Evolutionary conservation across 2,113 vertebrate genomes (phyloP).

Genomic region (Orientallactaga bullata): DNA sequence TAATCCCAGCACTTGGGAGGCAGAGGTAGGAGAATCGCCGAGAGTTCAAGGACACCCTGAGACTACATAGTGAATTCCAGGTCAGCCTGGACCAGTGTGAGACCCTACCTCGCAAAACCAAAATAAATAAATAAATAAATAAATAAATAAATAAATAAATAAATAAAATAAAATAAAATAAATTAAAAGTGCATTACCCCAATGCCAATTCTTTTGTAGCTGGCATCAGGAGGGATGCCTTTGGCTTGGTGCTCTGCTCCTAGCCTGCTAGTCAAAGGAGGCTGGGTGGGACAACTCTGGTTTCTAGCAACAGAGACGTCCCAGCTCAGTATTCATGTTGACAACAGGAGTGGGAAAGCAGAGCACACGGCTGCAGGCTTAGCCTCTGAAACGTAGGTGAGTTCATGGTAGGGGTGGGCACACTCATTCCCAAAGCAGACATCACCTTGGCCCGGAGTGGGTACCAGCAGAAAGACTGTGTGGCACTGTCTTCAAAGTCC

Average conservation of each 20-base stretch:
- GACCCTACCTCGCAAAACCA: no score
- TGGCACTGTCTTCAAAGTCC: conserved; percentile 86
- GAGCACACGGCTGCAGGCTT: rapidly evolving
- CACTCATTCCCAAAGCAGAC: not conserved
- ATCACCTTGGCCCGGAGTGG: conserved; percentile 91
- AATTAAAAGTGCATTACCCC: not conserved
- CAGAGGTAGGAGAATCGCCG: no score
- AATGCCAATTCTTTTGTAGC: not conserved
- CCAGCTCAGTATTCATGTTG: not conserved
- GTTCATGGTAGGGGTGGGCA: rapidly evolving
- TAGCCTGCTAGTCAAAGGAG: not conserved
- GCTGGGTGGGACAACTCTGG: not conserved
- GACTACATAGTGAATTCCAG: no score
- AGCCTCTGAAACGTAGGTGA: not conserved
- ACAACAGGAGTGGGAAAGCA: not conserved
- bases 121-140: no score
- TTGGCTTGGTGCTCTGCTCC: not conserved
- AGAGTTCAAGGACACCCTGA: no score
- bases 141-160: no score
- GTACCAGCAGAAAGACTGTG: conserved; percentile 89
- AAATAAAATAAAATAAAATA: no score
- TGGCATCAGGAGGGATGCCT: not conserved
- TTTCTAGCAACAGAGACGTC: not conserved
- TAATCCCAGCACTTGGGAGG: no score
- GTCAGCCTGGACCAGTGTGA: no score